phyloP scores from a whole-genome alignment of 2,797 vertebrate species.

The Diceros bicornis region DNA sequence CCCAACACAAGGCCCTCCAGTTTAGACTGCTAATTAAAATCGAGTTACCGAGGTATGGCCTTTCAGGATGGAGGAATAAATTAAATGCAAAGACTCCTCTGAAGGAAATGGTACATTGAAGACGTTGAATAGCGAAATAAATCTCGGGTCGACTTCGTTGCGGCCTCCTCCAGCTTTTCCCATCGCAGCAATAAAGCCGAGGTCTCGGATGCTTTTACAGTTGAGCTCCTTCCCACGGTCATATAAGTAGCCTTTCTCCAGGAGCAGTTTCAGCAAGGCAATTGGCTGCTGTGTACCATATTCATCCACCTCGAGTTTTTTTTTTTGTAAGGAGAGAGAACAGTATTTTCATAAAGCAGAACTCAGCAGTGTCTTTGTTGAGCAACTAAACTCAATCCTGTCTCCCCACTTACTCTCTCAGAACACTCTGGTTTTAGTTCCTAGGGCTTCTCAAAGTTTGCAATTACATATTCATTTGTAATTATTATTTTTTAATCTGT shows the following conservation, averaged over 20 bases:
- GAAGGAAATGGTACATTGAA: constrained; percentile 96
- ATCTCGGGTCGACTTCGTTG: constrained; percentile 96
- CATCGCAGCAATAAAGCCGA: constrained; percentile 97
- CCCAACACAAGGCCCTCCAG: accelerated
- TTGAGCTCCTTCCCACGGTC: constrained; percentile 96
- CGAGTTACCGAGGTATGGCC: constrained; percentile 94
- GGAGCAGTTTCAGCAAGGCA: constrained; percentile 95
- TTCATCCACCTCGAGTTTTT: constrained; percentile 93
- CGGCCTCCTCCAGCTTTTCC: constrained; percentile 97
- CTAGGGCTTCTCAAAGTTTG: accelerated
- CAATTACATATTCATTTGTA: accelerated
- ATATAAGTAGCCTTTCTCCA: constrained; percentile 96
- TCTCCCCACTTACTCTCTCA: neutral
- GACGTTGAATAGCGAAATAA: constrained; percentile 96
- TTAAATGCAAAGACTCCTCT: constrained; percentile 93
- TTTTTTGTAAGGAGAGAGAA: neutral
- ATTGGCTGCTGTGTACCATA: constrained; percentile 99
- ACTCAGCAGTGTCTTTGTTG: too few species aligned
- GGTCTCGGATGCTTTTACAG: constrained; percentile 95
- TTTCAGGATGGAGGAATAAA: constrained; percentile 96
- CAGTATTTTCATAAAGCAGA: accelerated
- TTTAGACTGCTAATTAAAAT: neutral
- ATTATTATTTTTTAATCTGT: neutral
- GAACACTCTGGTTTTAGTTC: neutral
- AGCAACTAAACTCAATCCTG: accelerated